Conservation (phyloP, 1,140 invertebrate species). For the Calliopsis andreniformis region DNA sequence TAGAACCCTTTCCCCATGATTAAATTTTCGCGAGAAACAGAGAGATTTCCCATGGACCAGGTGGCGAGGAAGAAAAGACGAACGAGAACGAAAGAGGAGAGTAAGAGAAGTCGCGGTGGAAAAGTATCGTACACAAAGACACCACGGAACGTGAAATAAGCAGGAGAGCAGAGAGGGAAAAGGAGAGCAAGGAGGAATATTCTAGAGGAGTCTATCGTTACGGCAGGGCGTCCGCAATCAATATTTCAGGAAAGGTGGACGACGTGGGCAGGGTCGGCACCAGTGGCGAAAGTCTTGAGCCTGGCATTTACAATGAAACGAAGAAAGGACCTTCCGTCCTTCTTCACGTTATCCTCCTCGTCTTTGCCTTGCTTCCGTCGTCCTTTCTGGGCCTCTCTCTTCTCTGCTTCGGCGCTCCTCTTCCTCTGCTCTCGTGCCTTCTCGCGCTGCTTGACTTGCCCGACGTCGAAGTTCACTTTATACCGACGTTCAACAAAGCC, state of each 20-base stretch:
- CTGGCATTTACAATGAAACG: conserved; percentile 70
- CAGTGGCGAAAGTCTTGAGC: conserved; percentile 57
- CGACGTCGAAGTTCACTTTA: conserved; percentile 76
- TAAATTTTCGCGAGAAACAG: conserved; percentile 39
- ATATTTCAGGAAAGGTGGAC: conserved; percentile 70
- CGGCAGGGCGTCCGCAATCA: conserved; percentile 62
- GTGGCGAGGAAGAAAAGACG: background rate
- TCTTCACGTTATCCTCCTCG: conserved; percentile 38
- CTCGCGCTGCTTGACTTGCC: conserved; percentile 69
- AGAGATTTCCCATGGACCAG: background rate
- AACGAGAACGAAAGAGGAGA: background rate
- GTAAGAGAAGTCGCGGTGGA: background rate
- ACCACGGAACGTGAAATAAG: conserved; percentile 50
- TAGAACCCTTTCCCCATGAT: conserved; percentile 33
- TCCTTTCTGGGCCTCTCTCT: conserved; percentile 11
- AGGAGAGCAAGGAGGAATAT: conserved; percentile 54
- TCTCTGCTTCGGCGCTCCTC: conserved; percentile 5
- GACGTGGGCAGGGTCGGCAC: conserved; percentile 54
- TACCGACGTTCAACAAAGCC: conserved; percentile 76
- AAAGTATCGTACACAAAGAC: conserved; percentile 21
- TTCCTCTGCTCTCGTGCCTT: conserved; percentile 32
- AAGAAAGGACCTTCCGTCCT: conserved; percentile 63
- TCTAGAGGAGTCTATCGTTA: conserved; percentile 69
- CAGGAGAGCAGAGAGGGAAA: conserved; percentile 27
- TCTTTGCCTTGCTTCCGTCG: conserved; percentile 32